Evolutionary conservation across 2,888 invertebrate genomes (phyloP), one percentile per base, ranked within the genome.

Genomic region (Himalopsyche anomala): DNA sequence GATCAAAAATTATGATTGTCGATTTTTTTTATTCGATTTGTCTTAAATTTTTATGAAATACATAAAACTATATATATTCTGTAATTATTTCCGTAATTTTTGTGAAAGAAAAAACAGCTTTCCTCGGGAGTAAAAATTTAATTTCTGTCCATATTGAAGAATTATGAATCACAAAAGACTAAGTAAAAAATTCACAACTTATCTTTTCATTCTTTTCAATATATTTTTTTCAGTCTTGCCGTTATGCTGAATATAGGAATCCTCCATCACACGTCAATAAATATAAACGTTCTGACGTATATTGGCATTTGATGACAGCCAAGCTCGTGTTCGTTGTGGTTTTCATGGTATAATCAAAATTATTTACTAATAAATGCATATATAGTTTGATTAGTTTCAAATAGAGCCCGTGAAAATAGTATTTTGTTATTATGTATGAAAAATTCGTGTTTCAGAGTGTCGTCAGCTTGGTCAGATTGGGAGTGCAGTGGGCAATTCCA

Each of bases 331-430:
- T 99, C 91, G 96, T 99, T 86, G 96, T 99, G 0, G 94, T 98
- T 3, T 99, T 98, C 92, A 98, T 98, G 95, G 98, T 98, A 91
- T 91, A 90, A 85, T 40, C 12, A 12, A 5, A 12, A 38, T 19
- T 74, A 74, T 12, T 36, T 36, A 28, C 2, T 8, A 8, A 4
- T 19, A 36, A 5, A 17, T 79, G 3, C 28, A 74, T 69, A 96
- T 96, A 0, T 99, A 99, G 91, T 96, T 99, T 86, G 96, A 98
- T 0, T 94, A 98, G 2, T 99, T 98, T 92, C 98, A 98, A 95
- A 98, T 98, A 91, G 91, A 90, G 84, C 19, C 15, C 15, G 4
- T 15, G 15, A 0, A 51, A 15, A 51, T 51, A 5, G 15, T 5
- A 15, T 15, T 15, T 15, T 2, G 8, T 45, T 45, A 9, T 45